Percentiles rank a stretch among this genome's conserved stretches.
Conservation (phyloP, 2,113 vertebrate species). For the Alethe diademata region DNA sequence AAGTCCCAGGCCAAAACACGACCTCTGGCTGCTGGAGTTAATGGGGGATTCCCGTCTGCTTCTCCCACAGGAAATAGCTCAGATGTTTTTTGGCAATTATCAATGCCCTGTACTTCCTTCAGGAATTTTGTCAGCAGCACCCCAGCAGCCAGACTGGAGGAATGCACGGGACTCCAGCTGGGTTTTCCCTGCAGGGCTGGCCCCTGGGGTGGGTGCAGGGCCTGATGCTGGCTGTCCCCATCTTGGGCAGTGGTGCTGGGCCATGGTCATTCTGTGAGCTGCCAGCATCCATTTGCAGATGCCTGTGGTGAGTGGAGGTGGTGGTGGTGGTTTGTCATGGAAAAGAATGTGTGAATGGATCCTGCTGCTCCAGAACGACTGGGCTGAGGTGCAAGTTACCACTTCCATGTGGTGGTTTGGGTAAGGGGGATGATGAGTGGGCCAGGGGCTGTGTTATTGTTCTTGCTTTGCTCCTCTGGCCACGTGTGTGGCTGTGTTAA, state of each 20-base stretch:
- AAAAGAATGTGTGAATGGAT: background rate
- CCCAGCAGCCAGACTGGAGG: background rate
- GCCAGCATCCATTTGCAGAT: background rate
- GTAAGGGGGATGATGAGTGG: background rate
- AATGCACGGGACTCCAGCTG: background rate
- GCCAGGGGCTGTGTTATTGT: background rate
- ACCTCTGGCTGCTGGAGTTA: background rate
- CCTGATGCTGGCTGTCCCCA: background rate
- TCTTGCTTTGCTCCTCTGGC: background rate
- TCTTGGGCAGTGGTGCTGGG: accelerated
- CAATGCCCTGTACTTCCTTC: conserved; percentile 37
- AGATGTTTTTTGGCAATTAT: conserved; percentile 41
- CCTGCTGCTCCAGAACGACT: background rate
- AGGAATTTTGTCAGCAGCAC: background rate
- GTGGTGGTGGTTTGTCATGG: background rate
- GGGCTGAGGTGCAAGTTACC: background rate
- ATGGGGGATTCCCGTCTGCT: conserved; percentile 43
- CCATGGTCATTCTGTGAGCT: background rate
- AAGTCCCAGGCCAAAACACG: background rate
- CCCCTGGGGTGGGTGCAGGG: background rate
- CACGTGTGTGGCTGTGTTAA: accelerated
- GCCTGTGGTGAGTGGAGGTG: background rate
- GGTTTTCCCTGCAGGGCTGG: background rate
- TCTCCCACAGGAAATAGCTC: conserved; percentile 65
- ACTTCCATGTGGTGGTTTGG: background rate